Evolutionary conservation across 2,797 vertebrate genomes (phyloP).

Genomic region (Arnoldichthys spilopterus): DNA sequence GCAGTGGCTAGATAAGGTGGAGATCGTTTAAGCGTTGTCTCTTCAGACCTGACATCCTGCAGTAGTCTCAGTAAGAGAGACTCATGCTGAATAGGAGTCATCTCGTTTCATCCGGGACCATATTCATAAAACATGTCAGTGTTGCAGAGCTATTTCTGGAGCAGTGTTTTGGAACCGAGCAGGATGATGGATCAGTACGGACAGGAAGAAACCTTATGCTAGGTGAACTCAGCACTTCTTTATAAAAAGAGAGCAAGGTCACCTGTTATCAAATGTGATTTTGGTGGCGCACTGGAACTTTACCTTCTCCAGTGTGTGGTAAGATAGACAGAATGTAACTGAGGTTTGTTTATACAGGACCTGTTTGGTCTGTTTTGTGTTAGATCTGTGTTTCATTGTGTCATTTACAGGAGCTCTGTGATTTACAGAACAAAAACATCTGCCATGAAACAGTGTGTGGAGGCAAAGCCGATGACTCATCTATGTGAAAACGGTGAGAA

Average conservation of each 20-base stretch:
- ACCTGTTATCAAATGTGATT: not conserved
- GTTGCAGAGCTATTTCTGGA: not conserved
- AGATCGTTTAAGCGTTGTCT: not conserved
- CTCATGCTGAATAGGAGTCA: not conserved
- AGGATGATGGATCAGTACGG: slow-evolving; percentile 1
- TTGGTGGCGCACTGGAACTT: not conserved
- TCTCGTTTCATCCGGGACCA: not conserved
- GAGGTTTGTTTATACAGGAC: not conserved
- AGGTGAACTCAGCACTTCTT: not conserved
- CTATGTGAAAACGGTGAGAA: slow-evolving; percentile 58
- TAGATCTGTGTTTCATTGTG: not conserved
- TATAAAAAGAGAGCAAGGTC: not conserved
- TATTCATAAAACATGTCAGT: slow-evolving; percentile 3
- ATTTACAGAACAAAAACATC: slow-evolving; percentile 32
- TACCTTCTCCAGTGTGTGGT: not conserved
- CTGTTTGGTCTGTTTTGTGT: not conserved
- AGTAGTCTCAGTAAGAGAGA: not conserved
- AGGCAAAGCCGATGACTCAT: slow-evolving; percentile 43
- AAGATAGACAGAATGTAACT: not conserved
- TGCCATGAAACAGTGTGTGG: slow-evolving; percentile 62
- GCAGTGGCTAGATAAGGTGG: not conserved
- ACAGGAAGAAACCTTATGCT: slow-evolving; percentile 16
- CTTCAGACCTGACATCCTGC: not conserved
- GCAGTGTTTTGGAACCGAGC: not conserved
- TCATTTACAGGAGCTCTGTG: not conserved